Evolutionary conservation across 2,113 vertebrate genomes (phyloP), one percentile per base, ranked within the genome.

Genomic region (Poeciliopsis occidentalis): DNA sequence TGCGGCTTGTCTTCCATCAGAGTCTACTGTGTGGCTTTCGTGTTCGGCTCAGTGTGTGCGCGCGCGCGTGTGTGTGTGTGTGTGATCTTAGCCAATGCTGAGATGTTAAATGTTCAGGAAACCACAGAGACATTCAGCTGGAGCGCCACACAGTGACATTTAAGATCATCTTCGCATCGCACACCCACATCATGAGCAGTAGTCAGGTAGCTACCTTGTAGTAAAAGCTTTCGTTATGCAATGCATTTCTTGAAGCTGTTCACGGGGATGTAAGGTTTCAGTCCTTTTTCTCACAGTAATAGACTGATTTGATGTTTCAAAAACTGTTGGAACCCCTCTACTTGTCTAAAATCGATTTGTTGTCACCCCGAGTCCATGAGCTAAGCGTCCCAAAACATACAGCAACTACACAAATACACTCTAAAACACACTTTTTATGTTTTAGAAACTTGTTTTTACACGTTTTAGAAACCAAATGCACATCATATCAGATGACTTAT

Each of bases 31-130:
- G 44, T 47, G 44, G 2, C 10, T 37, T 37, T 37, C 0, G 34
- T 37, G 34, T 37, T 37, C 10, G 30, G 30, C 34, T 10, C 34
- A 5, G 3, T 44, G 37, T 41, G 1, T 44, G 27, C 34, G 17
- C 69, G 3, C 51, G 51, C 63, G 37, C 72, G 26, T 66, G 13
- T 75, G 64, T 68, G 3, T 73, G 26, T 69, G 15, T 73, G 65
- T 68, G 62, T 70, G 84, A 79, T 71, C 64, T 85, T 26, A 57
- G 61, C 37, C 10, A 31, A 77, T 47, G 67, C 54, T 2, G 37
- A 78, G 79, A 81, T 72, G 80, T 54, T 51, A 76, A 75, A 78
- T 79, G 75, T 85, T 88, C 88, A 91, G 90, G 90, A 91, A 91
- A 85, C 90, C 90, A 85, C 90, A 87, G 37, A 86, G 34, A 79